phyloP scores from a whole-genome alignment of 2,113 vertebrate genomes.

The Elephas maximus region DNA sequence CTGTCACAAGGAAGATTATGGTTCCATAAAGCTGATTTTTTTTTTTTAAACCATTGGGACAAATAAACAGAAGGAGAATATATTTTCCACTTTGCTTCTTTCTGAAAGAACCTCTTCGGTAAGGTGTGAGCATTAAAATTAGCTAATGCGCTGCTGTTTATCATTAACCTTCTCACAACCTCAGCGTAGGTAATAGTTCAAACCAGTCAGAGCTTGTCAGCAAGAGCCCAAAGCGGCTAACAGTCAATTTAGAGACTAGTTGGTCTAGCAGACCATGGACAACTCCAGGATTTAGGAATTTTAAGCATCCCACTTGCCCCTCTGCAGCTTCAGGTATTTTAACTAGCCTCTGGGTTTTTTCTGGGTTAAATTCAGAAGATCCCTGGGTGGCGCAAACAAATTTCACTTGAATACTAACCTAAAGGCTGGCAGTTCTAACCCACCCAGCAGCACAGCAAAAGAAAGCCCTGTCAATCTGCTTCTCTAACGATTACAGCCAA shows the following conservation, averaged over 20 bases:
- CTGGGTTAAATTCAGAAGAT: neutral
- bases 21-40: conserved; percentile 82
- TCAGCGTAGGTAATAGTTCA: neutral
- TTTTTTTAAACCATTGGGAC: conserved; percentile 76
- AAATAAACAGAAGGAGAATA: conserved; percentile 83
- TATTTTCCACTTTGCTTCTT: conserved; percentile 58
- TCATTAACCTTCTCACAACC: neutral
- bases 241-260: neutral
- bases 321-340: neutral
- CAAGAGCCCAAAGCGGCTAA: neutral
- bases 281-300: neutral
- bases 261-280: neutral
- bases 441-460: neutral
- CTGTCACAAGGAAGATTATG: conserved; percentile 78
- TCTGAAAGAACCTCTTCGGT: conserved; percentile 58
- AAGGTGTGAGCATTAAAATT: neutral
- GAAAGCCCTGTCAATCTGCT: neutral
- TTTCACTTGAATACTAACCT: neutral
- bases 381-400: neutral
- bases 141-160: neutral
- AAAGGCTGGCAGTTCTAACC: neutral
- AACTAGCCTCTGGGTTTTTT: neutral
- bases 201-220: neutral
- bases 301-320: neutral
- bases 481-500: neutral